Percentiles rank a stretch among this genome's conserved stretches.
Evolutionary conservation across 37 sponge, comb jelly and placozoan species (phyloP).

Genomic region (Eunapius fragilis): DNA sequence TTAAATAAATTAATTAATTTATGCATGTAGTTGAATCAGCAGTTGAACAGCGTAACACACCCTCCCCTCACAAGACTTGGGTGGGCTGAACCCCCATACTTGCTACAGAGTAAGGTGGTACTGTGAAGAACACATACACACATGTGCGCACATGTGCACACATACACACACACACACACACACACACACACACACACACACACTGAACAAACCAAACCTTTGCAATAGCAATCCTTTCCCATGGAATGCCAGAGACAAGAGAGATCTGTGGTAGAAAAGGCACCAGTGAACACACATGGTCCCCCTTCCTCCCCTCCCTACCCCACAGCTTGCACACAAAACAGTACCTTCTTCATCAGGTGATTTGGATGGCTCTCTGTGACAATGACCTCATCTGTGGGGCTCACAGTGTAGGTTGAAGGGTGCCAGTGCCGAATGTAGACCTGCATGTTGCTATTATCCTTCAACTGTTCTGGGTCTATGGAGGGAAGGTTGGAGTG

Average conservation of each 20-base stretch:
- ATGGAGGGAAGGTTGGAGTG: neutral
- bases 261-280: neutral
- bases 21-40: no score
- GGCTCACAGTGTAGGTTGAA: conserved; percentile 64
- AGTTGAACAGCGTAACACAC: no score
- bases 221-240: neutral
- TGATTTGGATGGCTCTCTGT: conserved; percentile 30
- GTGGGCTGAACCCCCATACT: no score
- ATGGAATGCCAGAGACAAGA: neutral
- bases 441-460: conserved; percentile 75
- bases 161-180: conserved; percentile 16
- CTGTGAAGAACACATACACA: no score
- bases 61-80: no score
- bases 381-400: conserved; percentile 70
- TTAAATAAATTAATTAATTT: no score
- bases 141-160: conserved; percentile 4
- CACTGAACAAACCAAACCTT: conserved; percentile 1
- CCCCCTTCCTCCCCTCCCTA: no score
- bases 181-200: conserved; percentile 1
- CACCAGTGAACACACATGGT: neutral
- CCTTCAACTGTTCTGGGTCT: conserved; percentile 74
- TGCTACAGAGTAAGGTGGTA: no score
- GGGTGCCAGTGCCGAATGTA: conserved; percentile 86
- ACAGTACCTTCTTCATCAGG: conserved; percentile 60
- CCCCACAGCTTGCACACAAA: neutral